A percentile compares a stretch with the other conserved stretches of the same genome.
phyloP scores from a whole-genome alignment of 2,888 invertebrate genomes.

The Drosophila monieri region DNA sequence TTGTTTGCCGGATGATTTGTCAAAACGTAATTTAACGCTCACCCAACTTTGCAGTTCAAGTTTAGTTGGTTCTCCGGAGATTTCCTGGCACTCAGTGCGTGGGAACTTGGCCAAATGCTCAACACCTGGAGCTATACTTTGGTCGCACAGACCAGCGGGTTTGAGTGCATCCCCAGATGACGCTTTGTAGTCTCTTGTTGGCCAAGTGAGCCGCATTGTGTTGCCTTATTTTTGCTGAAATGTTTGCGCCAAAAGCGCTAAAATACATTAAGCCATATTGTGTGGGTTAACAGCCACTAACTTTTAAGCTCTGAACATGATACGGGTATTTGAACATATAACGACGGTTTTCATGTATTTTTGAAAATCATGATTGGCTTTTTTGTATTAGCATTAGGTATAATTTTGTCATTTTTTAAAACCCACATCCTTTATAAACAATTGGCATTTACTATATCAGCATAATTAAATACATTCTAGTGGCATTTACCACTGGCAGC shows the following conservation, averaged over 20 bases:
- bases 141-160: conserved; percentile 2
- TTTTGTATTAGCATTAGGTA: neutral
- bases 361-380: neutral
- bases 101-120: conserved; percentile 59
- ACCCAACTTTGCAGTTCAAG: conserved; percentile 38
- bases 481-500: conserved; percentile 11
- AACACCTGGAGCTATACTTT: conserved; percentile 70
- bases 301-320: conserved; percentile 1
- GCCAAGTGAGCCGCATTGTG: conserved; percentile 11
- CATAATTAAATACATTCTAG: conserved; percentile 3
- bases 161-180: conserved; percentile 13
- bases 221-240: conserved; percentile 7
- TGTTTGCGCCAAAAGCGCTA: conserved; percentile 60
- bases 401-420: neutral
- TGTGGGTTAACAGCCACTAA: conserved; percentile 29
- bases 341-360: neutral
- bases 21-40: conserved; percentile 63
- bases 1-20: conserved; percentile 70
- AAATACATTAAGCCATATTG: conserved; percentile 72
- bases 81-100: conserved; percentile 25
- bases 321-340: neutral
- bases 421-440: neutral
- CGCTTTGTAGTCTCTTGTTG: conserved; percentile 24
- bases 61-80: neutral
- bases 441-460: conserved; percentile 5